These are phyloP conservation scores for Calameuta filiformis DNA, from an alignment of 2,888 invertebrate species.

Conservation along the genomic window DNA sequence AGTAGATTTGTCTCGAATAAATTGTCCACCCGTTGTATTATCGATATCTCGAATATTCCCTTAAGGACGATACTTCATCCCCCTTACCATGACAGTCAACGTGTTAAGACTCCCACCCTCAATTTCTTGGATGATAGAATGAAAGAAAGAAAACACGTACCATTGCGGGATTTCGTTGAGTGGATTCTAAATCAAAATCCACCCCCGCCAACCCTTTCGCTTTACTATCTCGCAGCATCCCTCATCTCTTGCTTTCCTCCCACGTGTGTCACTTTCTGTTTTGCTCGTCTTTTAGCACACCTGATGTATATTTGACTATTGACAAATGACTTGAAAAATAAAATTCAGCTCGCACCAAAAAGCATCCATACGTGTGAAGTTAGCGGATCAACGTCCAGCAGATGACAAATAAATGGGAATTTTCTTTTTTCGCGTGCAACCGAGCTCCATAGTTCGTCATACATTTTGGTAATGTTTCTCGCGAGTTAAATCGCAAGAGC, in stretches of 20 bases:
- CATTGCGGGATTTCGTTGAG: slow-evolving; percentile 40
- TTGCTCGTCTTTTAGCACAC: not conserved
- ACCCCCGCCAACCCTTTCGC: not conserved
- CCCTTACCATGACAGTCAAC: not conserved
- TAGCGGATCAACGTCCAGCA: no score
- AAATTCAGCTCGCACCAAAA: not conserved
- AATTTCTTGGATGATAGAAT: not conserved
- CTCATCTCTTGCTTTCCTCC: not conserved
- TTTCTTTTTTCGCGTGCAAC: no score
- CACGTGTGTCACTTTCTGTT: not conserved
- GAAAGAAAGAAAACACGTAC: slow-evolving; percentile 4
- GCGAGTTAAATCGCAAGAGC: not conserved
- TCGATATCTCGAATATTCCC: not conserved
- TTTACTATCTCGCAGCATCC: not conserved
- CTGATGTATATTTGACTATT: not conserved
- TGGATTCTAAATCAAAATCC: not conserved
- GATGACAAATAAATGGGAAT: no score
- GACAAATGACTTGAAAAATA: not conserved
- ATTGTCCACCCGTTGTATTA: not conserved
- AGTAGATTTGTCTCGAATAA: not conserved
- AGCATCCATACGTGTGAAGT: not conserved
- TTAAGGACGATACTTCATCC: not conserved
- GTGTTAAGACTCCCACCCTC: not conserved
- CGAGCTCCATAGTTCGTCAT: no score
- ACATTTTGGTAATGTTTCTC: no score